A percentile compares a stretch with the other conserved stretches of the same genome.
Conservation (phyloP, 2,113 vertebrate species). For the Nibea albiflora region DNA sequence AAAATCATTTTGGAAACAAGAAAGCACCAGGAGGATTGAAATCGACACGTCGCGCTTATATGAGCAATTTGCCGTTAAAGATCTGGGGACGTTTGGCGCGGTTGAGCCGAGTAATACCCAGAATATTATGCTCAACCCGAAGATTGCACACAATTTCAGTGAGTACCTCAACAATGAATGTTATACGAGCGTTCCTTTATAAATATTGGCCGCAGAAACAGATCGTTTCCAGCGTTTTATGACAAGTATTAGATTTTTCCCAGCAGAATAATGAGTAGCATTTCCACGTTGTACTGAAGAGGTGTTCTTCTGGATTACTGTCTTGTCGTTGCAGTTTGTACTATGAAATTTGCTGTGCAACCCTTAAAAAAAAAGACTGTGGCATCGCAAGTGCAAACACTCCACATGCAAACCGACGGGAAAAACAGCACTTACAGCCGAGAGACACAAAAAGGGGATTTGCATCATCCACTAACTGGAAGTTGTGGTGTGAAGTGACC, state of each 20-base stretch:
- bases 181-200: neutral
- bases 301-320: conserved; percentile 12
- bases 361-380: no score
- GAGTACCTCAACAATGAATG: conserved; percentile 64
- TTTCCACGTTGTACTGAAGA: conserved; percentile 20
- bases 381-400: no score
- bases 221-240: conserved; percentile 5
- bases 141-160: conserved; percentile 86
- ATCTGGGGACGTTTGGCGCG: conserved; percentile 4
- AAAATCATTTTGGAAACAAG: conserved; percentile 84
- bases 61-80: conserved; percentile 80
- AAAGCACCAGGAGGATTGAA: conserved; percentile 65
- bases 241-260: neutral
- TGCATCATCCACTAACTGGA: neutral
- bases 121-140: conserved; percentile 84
- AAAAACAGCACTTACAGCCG: no score
- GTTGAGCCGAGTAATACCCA: conserved; percentile 58
- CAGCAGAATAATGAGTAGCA: conserved; percentile 5
- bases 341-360: no score
- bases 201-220: neutral
- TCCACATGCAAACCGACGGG: no score
- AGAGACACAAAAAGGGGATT: neutral
- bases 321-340: no score
- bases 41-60: conserved; percentile 74
- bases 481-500: neutral